These are phyloP conservation scores for Stenolophus ochropezus DNA, from an alignment of 2,888 invertebrate species.

Conservation along the genomic window DNA sequence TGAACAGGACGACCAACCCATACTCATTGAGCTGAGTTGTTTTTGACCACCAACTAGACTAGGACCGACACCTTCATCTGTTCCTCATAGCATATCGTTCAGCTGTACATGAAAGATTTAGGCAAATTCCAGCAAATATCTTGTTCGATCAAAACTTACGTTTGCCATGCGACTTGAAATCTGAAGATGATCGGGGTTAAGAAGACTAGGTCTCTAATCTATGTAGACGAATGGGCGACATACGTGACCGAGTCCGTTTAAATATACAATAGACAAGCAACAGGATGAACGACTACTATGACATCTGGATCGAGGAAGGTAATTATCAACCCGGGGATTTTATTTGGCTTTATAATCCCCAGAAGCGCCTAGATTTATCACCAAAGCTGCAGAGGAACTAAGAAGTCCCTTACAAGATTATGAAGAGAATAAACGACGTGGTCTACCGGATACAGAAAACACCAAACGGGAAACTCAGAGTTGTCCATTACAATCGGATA, in stretches of 20 bases:
- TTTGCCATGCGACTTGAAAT: slow-evolving; percentile 21
- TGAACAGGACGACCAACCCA: background rate
- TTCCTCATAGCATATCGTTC: slow-evolving; percentile 47
- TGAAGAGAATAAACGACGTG: slow-evolving; percentile 62
- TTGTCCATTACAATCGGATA: background rate
- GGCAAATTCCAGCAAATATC: slow-evolving; percentile 6
- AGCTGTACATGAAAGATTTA: slow-evolving; percentile 47
- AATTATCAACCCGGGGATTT: slow-evolving; percentile 27
- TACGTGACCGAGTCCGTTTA: background rate
- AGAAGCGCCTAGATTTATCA: slow-evolving; percentile 44
- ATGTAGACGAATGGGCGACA: background rate
- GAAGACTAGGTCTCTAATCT: background rate
- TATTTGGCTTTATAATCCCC: slow-evolving; percentile 61
- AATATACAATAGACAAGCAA: background rate
- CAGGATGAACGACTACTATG: slow-evolving; percentile 12
- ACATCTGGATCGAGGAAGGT: background rate
- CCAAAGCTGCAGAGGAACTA: slow-evolving; percentile 57
- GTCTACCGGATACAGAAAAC: slow-evolving; percentile 59
- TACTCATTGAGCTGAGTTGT: no score
- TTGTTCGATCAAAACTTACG: slow-evolving; percentile 7
- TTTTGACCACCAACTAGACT: background rate
- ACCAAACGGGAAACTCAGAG: background rate
- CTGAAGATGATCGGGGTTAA: background rate
- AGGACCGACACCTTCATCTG: background rate
- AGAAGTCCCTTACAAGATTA: slow-evolving; percentile 58